Evolutionary conservation across 2,888 invertebrate species (phyloP), one percentile per base, ranked within the genome.

Genomic region (Deilephila elpenor): DNA sequence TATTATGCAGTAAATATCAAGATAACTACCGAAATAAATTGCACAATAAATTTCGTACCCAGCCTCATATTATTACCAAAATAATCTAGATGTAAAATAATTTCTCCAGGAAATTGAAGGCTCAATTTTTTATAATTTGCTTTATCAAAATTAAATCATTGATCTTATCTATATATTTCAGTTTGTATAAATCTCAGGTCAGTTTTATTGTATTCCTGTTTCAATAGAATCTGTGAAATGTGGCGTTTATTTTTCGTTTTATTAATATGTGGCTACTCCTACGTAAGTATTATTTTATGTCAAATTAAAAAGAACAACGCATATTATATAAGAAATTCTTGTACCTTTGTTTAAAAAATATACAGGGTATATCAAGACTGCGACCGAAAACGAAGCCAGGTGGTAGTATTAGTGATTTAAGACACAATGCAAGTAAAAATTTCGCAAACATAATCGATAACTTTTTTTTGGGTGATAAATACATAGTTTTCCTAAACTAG

Each of bases 281-380:
- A 74, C 64, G 85, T 85, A 75, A 83, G 83, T 84, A 75, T 44
- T 20, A 14, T 3, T 7, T 19, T 17, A 56, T 3, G 3, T 64
- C 37, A 19, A n/a, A 11, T 20, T 14, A 11, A 64, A 1, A 2
- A 8, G n/a, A n/a, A 34, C 5, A 20, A 4, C 8, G n/a, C n/a
- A n/a, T n/a, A n/a, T 44, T 44, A n/a, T 67, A 20, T 64, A 5
- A 0, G n/a, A 19, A 34, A 6, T 62, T 34, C 14, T 62, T 34
- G 14, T 25, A 25, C 25, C 1, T 1, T 25, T 25, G 25, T 25
- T 25, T 1, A 25, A 25, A 25, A 25, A 25, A 25, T n/a, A n/a
- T n/a, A n/a, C n/a, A n/a, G n/a, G n/a, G n/a, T n/a, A n/a, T n/a
- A n/a, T n/a, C n/a, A n/a, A n/a, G n/a, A n/a, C n/a, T n/a, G n/a